Percentiles rank a stretch among this genome's conserved stretches.
These are phyloP conservation scores for Entomobrya proxima DNA, from an alignment of 2,888 invertebrate genomes.

Conservation along the genomic window DNA sequence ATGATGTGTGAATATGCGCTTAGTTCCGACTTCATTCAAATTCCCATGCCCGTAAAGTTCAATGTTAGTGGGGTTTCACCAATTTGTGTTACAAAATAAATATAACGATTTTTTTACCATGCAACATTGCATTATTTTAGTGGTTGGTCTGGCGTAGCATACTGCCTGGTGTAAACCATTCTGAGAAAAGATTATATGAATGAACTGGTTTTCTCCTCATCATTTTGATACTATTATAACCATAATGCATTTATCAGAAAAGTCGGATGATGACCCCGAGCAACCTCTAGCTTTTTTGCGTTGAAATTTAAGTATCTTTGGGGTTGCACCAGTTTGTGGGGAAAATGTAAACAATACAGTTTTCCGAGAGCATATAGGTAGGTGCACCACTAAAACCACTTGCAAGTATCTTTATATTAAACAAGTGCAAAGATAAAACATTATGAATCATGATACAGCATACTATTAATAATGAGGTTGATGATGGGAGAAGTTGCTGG, in stretches of 20 bases:
- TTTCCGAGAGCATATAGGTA: not conserved
- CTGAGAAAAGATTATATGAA: constrained; percentile 61
- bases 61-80: too few species aligned
- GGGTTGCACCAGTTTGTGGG: not conserved
- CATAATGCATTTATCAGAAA: constrained; percentile 51
- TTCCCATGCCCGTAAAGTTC: constrained; percentile 58
- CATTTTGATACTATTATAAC: constrained; percentile 14
- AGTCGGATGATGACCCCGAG: constrained; percentile 66
- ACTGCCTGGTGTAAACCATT: not conserved
- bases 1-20: constrained; percentile 34
- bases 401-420: too few species aligned
- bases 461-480: too few species aligned
- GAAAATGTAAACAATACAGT: constrained; percentile 62
- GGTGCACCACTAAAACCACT: too few species aligned
- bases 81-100: not conserved
- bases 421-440: too few species aligned
- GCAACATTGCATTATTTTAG: not conserved
- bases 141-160: not conserved
- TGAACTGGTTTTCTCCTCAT: constrained; percentile 62
- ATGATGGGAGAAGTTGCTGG: not conserved
- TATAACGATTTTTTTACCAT: not conserved
- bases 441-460: too few species aligned
- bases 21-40: constrained; percentile 20
- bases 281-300: constrained; percentile 41
- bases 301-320: not conserved